These are phyloP conservation scores for Protomyctophum bolini DNA, from an alignment of 2,113 vertebrate genomes.

Conservation along the genomic window DNA sequence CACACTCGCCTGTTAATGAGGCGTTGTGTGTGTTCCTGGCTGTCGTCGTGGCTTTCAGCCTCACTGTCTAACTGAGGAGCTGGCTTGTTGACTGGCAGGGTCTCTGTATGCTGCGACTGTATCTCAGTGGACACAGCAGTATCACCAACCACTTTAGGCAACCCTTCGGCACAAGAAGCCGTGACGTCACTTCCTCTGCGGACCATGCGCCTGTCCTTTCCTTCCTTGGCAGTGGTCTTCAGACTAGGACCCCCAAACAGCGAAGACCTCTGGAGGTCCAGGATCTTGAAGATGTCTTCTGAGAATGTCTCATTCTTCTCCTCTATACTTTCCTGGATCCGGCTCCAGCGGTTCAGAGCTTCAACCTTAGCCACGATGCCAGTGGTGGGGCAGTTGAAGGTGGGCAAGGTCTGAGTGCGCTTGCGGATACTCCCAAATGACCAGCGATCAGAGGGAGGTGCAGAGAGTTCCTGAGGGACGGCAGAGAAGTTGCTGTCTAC, in stretches of 20 bases:
- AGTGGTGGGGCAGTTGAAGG: constrained; percentile 71
- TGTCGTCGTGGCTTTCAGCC: constrained; percentile 33
- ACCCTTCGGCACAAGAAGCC: constrained; percentile 26
- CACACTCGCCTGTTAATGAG: constrained; percentile 61
- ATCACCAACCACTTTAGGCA: constrained; percentile 18
- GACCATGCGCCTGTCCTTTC: constrained; percentile 32
- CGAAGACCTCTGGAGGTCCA: constrained; percentile 74
- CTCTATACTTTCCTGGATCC: constrained; percentile 54
- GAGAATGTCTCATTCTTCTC: constrained; percentile 86
- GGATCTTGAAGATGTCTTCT: constrained; percentile 85
- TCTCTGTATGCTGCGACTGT: constrained; percentile 11
- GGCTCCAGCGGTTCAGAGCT: constrained; percentile 70
- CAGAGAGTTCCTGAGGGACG: neutral
- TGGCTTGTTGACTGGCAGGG: neutral
- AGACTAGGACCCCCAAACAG: constrained; percentile 22
- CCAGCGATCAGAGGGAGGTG: constrained; percentile 65
- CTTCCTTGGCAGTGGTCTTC: constrained; percentile 40
- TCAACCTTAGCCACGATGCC: constrained; percentile 55
- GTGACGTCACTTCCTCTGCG: constrained; percentile 47
- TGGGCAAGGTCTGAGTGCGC: constrained; percentile 92
- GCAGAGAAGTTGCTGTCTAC: constrained; percentile 9
- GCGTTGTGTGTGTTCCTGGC: constrained; percentile 17
- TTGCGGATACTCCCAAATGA: constrained; percentile 78
- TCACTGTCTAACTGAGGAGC: constrained; percentile 37
- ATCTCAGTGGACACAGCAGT: neutral